A percentile compares a stretch with the other conserved stretches of the same genome.
Conservation (phyloP, 2,888 invertebrate species). For the Lasioglossum calceatum region DNA sequence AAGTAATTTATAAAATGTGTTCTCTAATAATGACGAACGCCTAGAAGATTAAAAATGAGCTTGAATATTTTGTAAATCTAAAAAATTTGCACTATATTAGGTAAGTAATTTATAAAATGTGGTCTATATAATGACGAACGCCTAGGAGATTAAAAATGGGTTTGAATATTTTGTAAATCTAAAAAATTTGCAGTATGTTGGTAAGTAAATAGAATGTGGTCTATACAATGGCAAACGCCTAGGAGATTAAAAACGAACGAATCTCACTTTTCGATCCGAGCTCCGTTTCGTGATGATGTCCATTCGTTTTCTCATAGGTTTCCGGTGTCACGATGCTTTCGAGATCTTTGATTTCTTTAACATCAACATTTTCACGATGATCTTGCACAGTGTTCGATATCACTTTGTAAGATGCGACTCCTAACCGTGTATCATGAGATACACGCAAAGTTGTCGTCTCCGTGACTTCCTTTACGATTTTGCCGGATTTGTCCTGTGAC, state of each 20-base stretch:
- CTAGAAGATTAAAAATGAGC: no score
- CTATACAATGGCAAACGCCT: neutral
- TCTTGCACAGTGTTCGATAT: slow-evolving; percentile 85
- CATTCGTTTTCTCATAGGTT: slow-evolving; percentile 40
- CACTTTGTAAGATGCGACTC: slow-evolving; percentile 86
- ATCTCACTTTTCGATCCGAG: slow-evolving; percentile 44
- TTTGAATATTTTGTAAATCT: neutral
- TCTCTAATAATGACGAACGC: no score
- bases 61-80: no score
- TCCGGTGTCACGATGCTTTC: slow-evolving; percentile 57
- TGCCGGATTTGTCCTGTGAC: slow-evolving; percentile 82
- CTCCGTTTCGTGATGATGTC: slow-evolving; percentile 34
- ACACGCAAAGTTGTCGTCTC: slow-evolving; percentile 86
- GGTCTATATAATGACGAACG: neutral
- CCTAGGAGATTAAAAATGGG: neutral
- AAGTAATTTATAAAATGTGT: no score
- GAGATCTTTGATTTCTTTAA: slow-evolving; percentile 72
- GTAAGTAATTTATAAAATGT: neutral
- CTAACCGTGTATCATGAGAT: slow-evolving; percentile 85
- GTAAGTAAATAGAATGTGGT: neutral
- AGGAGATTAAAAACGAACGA: neutral
- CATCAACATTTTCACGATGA: slow-evolving; percentile 73
- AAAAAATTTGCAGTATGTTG: neutral
- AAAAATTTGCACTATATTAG: neutral
- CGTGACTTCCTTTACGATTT: slow-evolving; percentile 85